Percentiles rank a stretch among this genome's conserved stretches.
These are phyloP conservation scores for Drosophila kurseongensis DNA, from an alignment of 1,140 invertebrate genomes.

Conservation along the genomic window DNA sequence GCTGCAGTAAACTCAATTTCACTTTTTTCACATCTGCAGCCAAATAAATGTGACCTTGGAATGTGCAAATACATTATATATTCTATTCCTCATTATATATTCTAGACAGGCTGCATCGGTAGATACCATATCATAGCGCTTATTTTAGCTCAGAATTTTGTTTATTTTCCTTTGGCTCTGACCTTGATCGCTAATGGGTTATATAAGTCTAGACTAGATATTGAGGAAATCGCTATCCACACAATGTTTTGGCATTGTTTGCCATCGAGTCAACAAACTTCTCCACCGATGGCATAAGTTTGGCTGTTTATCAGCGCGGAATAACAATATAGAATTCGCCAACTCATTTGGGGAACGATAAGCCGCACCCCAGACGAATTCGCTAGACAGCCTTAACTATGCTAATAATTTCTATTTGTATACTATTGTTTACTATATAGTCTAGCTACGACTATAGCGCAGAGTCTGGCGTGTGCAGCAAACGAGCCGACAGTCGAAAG, in stretches of 20 bases:
- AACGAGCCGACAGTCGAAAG: constrained; percentile 57
- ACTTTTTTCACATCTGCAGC: constrained; percentile 64
- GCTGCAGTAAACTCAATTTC: constrained; percentile 51
- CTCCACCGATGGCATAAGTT: constrained; percentile 10
- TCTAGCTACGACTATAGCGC: constrained; percentile 18
- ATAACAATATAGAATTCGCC: constrained; percentile 30
- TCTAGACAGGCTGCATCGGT: constrained; percentile 18
- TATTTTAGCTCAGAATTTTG: constrained; percentile 54
- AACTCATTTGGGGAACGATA: constrained; percentile 54
- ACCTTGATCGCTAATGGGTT: constrained; percentile 62
- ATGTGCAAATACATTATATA: constrained; percentile 13
- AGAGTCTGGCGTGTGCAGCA: constrained; percentile 46
- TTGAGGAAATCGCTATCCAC: constrained; percentile 3
- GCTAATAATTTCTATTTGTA: constrained; percentile 35
- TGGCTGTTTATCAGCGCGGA: constrained; percentile 11
- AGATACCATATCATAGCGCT: constrained; percentile 36
- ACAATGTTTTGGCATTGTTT: constrained; percentile 26
- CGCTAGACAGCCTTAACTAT: constrained; percentile 55
- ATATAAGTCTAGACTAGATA: constrained; percentile 51
- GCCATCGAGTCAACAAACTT: constrained; percentile 33
- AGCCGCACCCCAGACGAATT: constrained; percentile 49
- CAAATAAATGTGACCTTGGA: constrained; percentile 43
- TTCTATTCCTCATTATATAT: constrained; percentile 20
- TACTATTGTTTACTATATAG: constrained; percentile 46
- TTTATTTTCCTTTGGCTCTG: constrained; percentile 28